Base-by-base conservation (phyloP, 2,888 invertebrate species). In the Baronia brevicornis region DNA sequence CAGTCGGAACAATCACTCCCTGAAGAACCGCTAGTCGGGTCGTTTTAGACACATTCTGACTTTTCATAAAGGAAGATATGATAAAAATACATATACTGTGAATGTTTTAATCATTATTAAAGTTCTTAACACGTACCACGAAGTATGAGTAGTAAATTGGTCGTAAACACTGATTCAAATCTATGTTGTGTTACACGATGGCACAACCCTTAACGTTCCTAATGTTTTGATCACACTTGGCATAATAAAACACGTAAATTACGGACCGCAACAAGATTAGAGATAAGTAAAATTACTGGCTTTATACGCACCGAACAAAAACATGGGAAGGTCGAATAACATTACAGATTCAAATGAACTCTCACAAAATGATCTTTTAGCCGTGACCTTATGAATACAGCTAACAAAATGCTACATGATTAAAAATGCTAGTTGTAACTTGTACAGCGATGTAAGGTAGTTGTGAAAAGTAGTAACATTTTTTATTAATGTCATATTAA, bases 251-350 rank as follows among this genome's bases (percentile, higher is more conserved):
- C n/a, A 23, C 8, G 22, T 21, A 15, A 11, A 22, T 8, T 9
- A 4, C 18, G 24, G 3, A 25, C 3, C 10, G 3, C 17, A 17
- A 33, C 21, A 11, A 21, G 7, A 17, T 17, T 33, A 13, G 40
- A 33, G 24, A 13, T 29, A 36, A 46, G 11, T 35, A 21, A 22
- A 20, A 29, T 35, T 29, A 28, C 41, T 43, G 36, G 9, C 8
- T 28, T 39, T 46, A 36, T 41, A 40, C 36, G 42, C 34, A 28
- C 35, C 36, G 26, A 41, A 47, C 51, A 49, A 52, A 50, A 47
- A 44, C 46, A 25, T 43, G 26, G 40, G 50, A 56, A 58, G 59
- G 61, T 48, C 58, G 41, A 22, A 34, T 9, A 44, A 48, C 51
- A 60, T 60, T 54, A 52, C 36, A 22, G 42, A 47, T 45, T 46